Percentiles rank a stretch among this genome's conserved stretches.
These are phyloP conservation scores for Xiphias gladius DNA, from an alignment of 2,113 vertebrate genomes.

Conservation along the genomic window DNA sequence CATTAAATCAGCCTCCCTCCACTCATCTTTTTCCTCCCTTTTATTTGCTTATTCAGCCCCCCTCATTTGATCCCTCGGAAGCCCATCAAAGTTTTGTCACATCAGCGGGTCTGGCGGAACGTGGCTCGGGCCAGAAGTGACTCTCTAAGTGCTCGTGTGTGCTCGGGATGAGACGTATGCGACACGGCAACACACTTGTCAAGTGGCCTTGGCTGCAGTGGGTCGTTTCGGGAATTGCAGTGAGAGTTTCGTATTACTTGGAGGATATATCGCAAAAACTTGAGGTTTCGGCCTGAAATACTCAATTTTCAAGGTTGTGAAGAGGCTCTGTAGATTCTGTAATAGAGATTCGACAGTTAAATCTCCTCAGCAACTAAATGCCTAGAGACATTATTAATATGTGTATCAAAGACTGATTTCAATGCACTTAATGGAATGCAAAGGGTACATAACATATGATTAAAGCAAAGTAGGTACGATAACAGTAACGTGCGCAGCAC, in stretches of 20 bases:
- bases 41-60: conserved; percentile 7
- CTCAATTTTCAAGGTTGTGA: background rate
- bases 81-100: conserved; percentile 39
- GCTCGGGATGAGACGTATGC: conserved; percentile 1
- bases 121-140: conserved; percentile 5
- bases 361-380: background rate
- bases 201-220: background rate
- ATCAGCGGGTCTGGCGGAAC: conserved; percentile 29
- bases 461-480: background rate
- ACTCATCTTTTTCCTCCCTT: conserved; percentile 15
- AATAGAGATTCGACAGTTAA: conserved; percentile 7
- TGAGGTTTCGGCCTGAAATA: background rate
- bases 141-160: conserved; percentile 5
- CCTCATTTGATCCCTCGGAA: conserved; percentile 6
- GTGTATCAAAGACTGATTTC: background rate
- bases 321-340: conserved; percentile 2
- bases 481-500: background rate
- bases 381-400: background rate
- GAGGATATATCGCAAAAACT: background rate
- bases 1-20: conserved; percentile 20
- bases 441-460: background rate
- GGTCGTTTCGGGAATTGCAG: conserved; percentile 7
- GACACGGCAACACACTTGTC: conserved; percentile 18
- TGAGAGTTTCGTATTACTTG: background rate
- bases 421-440: background rate